Percentiles rank a stretch among this genome's conserved stretches.
phyloP scores from a whole-genome alignment of 2,888 invertebrate species.

The Dynastes maya region DNA sequence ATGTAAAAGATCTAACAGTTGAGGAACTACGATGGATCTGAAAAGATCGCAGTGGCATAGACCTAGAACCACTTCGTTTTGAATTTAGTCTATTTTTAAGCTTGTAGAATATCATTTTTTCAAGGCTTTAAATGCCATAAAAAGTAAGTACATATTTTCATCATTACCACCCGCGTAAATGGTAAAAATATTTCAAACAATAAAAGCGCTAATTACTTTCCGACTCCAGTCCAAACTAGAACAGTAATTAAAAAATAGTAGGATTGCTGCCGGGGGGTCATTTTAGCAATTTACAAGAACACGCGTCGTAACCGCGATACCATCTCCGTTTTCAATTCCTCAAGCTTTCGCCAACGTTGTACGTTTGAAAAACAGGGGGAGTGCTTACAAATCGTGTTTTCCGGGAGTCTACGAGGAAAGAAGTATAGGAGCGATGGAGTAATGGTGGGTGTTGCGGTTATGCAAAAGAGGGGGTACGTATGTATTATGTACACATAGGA shows the following conservation, averaged over 20 bases:
- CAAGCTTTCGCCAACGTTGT: constrained; percentile 28
- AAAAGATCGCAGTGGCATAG: no score
- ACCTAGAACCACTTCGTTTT: no score
- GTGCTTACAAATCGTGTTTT: constrained; percentile 34
- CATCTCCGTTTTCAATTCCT: constrained; percentile 39
- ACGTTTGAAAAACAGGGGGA: not conserved
- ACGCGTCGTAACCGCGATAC: constrained; percentile 34
- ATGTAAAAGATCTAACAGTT: no score
- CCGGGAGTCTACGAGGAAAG: not conserved
- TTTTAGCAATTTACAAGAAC: constrained; percentile 41
- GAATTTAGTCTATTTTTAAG: no score
- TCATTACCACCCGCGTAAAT: no score
- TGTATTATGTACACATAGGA: constrained; percentile 3
- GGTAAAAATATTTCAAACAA: not conserved
- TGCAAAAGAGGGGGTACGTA: constrained; percentile 15
- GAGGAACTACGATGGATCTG: no score
- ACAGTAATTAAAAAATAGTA: constrained; percentile 4
- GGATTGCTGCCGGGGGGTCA: constrained; percentile 11
- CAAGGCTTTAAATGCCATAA: constrained; percentile 18
- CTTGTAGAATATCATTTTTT: constrained; percentile 29
- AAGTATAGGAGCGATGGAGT: not conserved
- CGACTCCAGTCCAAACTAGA: not conserved
- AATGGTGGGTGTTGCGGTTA: constrained; percentile 25
- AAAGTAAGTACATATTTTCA: no score
- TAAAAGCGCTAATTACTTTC: constrained; percentile 6